Base-by-base conservation (phyloP, 2,797 vertebrate genomes). In the Hybognathus amarus region DNA sequence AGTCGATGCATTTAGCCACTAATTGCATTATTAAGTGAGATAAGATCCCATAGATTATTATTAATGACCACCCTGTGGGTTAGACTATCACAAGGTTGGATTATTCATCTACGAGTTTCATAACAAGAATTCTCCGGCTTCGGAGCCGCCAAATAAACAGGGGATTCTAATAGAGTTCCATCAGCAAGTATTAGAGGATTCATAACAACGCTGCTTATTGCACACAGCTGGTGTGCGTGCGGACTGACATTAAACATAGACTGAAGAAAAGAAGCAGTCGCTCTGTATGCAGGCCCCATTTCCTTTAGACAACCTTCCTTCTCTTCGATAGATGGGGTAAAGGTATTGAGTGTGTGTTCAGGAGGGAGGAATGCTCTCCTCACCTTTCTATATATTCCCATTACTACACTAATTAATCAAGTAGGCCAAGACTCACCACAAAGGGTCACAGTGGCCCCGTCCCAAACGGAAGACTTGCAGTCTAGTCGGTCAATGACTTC, bases 361-460 rank as follows among this genome's bases (percentile, higher is more conserved):
- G 83, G 85, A 84, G 79, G 71, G 38, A 85, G 82, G 54, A 9
- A 59, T 80, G 87, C 73, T 84, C 88, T 87, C 69, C 85, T 81
- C 69, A 87, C 86, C 86, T 69, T 81, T 86, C 85, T 69, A 83
- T 85, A 63, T 84, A 61, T 85, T 79, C 89, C 88, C 85, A 90
- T 87, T 83, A 82, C 69, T 54, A 80, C 78, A 79, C 75, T 87
- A 89, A 92, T 91, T 89, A 88, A 91, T 91, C 89, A 91, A 83
- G 66, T 24, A 67, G 80, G 80, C 89, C 87, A 82, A 85, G 83
- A 82, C 77, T 78, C 82, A 90, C 74, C 77, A 82, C 87, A 88
- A 50, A 59, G 84, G 83, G 83, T 68, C 71, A 67, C 27, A 33
- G 75, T 54, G 64, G 45, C 27, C 12, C 18, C 20, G 27, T 47